Evolutionary conservation across 2,888 invertebrate genomes (phyloP).

Genomic region (Taphrorychus bicolor): DNA sequence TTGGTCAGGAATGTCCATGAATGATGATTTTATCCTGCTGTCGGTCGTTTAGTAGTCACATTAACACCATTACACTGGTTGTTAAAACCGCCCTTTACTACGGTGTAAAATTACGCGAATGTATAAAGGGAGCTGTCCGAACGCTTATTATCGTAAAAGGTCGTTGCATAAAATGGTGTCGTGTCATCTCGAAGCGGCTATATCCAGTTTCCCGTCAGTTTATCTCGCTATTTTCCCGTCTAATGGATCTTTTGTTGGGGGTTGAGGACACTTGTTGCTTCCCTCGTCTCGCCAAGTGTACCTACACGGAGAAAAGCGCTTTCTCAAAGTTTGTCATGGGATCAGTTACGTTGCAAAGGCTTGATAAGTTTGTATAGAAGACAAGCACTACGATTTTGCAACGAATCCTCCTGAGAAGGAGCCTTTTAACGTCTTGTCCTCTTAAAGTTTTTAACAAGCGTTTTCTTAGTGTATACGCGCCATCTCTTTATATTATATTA

Average conservation of each 20-base stretch:
- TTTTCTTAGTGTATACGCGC: background rate
- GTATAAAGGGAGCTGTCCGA: background rate
- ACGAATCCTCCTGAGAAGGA: too few species aligned
- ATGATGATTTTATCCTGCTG: background rate
- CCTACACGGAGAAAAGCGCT: constrained; percentile 10
- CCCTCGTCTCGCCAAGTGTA: background rate
- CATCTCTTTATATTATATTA: too few species aligned
- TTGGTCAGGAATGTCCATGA: background rate
- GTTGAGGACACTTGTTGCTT: constrained; percentile 28
- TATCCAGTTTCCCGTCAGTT: constrained; percentile 28
- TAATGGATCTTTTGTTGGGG: constrained; percentile 21
- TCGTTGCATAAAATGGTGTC: constrained; percentile 15
- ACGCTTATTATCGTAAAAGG: constrained; percentile 8
- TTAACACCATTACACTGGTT: background rate
- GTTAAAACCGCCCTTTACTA: background rate
- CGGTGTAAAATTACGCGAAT: background rate
- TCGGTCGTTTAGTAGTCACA: background rate
- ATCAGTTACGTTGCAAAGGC: too few species aligned
- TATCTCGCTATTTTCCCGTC: constrained; percentile 23
- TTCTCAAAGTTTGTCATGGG: too few species aligned
- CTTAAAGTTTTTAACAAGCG: too few species aligned
- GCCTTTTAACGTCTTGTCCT: too few species aligned
- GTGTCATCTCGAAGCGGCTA: constrained; percentile 19
- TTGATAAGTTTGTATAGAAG: too few species aligned
- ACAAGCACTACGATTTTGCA: too few species aligned